phyloP scores from a whole-genome alignment of 2,113 vertebrate genomes.

The Alaudala cheleensis region DNA sequence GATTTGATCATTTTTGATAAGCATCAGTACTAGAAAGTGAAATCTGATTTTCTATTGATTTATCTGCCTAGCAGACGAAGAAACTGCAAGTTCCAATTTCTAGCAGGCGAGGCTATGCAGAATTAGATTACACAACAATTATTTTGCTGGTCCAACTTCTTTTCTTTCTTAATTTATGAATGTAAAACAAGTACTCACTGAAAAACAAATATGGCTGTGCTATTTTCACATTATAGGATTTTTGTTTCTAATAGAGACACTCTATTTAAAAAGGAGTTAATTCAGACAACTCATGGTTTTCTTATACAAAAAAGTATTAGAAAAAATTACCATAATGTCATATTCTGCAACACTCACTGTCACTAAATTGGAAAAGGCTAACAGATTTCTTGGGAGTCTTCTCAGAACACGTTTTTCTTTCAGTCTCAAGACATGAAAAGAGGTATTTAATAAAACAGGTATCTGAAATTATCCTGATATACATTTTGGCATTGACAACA shows the following conservation, averaged over 20 bases:
- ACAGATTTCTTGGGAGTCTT: background rate
- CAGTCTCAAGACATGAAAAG: background rate
- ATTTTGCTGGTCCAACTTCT: background rate
- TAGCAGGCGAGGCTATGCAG: background rate
- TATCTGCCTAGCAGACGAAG: background rate
- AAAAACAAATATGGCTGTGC: background rate
- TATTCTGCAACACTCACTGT: background rate
- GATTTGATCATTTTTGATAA: background rate
- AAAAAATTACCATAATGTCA: background rate
- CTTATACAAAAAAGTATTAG: background rate
- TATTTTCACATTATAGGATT: background rate
- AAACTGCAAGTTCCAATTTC: background rate
- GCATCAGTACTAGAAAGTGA: background rate
- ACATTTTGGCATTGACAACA: background rate
- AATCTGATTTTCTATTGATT: conserved; percentile 47
- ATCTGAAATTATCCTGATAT: background rate
- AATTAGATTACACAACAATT: background rate
- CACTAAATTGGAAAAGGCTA: background rate
- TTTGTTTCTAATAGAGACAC: background rate
- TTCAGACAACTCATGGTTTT: background rate
- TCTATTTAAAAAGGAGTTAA: background rate
- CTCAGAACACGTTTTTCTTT: background rate
- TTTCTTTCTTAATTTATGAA: background rate
- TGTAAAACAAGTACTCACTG: background rate
- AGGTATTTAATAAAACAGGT: background rate